phyloP scores from a whole-genome alignment of 37 sponge, comb jelly and placozoan species.

The Aplysina aerophoba region DNA sequence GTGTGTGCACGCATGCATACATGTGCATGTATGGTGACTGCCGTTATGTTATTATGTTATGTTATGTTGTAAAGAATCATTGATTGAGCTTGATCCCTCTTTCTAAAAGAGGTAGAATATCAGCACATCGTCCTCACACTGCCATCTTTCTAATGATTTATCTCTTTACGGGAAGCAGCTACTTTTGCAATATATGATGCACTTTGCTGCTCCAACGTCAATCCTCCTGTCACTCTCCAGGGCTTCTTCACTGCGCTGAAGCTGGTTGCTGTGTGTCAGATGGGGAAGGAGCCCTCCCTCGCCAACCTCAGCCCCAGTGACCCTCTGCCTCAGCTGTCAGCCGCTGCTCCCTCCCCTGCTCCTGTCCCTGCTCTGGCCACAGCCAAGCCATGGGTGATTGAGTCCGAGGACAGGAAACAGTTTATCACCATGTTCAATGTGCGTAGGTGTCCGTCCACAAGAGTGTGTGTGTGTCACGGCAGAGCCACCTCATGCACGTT shows the following conservation, averaged over 20 bases:
- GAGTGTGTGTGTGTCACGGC: no score
- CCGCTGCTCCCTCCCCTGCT: neutral
- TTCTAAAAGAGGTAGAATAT: no score
- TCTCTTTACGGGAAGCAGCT: no score
- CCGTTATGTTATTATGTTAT: neutral
- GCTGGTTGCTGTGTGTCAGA: constrained; percentile 74
- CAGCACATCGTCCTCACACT: no score
- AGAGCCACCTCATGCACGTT: no score
- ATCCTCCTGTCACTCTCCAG: neutral
- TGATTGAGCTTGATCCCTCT: neutral
- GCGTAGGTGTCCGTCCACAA: neutral
- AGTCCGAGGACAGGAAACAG: neutral
- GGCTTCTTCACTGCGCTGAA: constrained; percentile 66
- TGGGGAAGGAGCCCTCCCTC: constrained; percentile 65
- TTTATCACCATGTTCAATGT: constrained; percentile 29
- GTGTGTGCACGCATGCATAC: neutral
- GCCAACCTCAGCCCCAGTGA: constrained; percentile 46
- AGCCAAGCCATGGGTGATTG: constrained; percentile 29
- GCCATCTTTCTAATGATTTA: no score
- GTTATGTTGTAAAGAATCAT: neutral
- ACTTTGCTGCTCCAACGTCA: neutral
- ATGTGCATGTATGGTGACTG: neutral
- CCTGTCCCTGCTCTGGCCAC: neutral
- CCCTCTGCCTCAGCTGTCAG: constrained; percentile 63
- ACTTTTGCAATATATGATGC: no score